phyloP scores from a whole-genome alignment of 2,888 invertebrate genomes.

The Ophonus ardosiacus region DNA sequence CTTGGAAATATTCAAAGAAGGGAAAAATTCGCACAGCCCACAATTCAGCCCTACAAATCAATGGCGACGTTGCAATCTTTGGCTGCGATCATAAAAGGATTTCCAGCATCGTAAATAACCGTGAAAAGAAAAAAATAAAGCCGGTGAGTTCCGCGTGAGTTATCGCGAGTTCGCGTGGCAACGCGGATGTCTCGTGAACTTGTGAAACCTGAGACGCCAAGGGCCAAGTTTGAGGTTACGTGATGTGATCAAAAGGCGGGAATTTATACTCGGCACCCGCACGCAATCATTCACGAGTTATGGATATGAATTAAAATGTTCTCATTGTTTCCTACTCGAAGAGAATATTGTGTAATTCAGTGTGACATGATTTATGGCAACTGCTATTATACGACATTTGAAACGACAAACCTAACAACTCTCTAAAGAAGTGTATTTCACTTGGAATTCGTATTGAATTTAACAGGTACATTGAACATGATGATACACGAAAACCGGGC shows the following conservation, averaged over 20 bases:
- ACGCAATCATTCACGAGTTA: background rate
- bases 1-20: background rate
- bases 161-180: constrained; percentile 36
- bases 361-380: background rate
- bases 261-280: constrained; percentile 15
- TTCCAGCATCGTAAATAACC: constrained; percentile 44
- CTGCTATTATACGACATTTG: background rate
- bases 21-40: background rate
- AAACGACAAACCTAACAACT: no score
- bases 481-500: no score
- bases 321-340: background rate
- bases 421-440: no score
- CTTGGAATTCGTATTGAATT: no score
- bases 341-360: background rate
- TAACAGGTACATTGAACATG: no score
- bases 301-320: background rate
- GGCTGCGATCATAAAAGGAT: constrained; percentile 44
- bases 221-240: constrained; percentile 50
- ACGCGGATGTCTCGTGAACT: constrained; percentile 27
- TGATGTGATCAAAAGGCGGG: constrained; percentile 46
- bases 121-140: constrained; percentile 36
- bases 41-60: constrained; percentile 8
- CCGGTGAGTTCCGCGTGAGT: constrained; percentile 47
- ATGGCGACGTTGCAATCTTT: constrained; percentile 41
- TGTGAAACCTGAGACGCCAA: constrained; percentile 33